These are phyloP conservation scores for Eumaeus atala DNA, from an alignment of 1,140 invertebrate genomes.

Conservation along the genomic window DNA sequence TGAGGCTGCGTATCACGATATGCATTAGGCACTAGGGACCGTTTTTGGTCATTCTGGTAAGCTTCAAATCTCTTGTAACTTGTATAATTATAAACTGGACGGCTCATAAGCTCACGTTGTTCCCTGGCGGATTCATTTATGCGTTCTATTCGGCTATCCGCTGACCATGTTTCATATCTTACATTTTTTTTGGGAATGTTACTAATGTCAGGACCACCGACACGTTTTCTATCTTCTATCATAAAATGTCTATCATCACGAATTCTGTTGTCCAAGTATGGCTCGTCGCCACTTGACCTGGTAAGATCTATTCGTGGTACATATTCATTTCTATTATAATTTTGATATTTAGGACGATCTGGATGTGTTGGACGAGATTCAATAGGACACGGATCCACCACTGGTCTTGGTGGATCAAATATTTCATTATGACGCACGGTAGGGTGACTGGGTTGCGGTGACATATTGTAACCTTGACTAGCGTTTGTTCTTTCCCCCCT, in stretches of 20 bases:
- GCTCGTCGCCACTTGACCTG: constrained; percentile 46
- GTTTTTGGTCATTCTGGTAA: constrained; percentile 58
- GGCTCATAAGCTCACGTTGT: constrained; percentile 59
- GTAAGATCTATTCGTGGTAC: constrained; percentile 71
- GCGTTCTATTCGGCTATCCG: constrained; percentile 61
- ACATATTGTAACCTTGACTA: constrained; percentile 32
- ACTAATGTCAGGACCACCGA: constrained; percentile 49
- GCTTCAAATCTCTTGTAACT: constrained; percentile 62
- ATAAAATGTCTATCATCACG: constrained; percentile 51
- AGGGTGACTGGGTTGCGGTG: constrained; percentile 32
- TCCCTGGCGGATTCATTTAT: constrained; percentile 51
- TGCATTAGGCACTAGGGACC: constrained; percentile 27
- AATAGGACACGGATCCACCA: constrained; percentile 39
- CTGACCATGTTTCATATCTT: constrained; percentile 65
- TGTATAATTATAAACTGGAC: constrained; percentile 60
- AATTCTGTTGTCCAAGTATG: constrained; percentile 47
- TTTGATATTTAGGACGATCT: constrained; percentile 50
- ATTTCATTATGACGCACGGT: constrained; percentile 47
- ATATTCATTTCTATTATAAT: constrained; percentile 47
- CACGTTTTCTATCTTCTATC: constrained; percentile 66
- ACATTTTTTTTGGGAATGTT: constrained; percentile 70
- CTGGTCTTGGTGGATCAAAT: constrained; percentile 37
- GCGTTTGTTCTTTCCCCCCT: constrained; percentile 38
- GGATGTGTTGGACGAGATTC: constrained; percentile 49
- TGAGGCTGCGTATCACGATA: constrained; percentile 48